Evolutionary conservation across 2,888 invertebrate genomes (phyloP).

Genomic region (Hypena proboscidalis): DNA sequence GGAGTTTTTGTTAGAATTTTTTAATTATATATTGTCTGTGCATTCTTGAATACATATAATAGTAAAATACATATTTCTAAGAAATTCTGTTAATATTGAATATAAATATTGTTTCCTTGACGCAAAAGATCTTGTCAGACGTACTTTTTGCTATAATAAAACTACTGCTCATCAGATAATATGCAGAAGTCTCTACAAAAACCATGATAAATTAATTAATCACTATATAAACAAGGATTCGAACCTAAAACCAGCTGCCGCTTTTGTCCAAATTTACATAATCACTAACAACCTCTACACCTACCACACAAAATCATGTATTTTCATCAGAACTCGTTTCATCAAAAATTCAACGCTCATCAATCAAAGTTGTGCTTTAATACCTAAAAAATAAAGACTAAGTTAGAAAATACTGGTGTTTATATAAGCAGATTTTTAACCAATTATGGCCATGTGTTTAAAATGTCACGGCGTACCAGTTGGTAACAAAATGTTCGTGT

Average conservation of each 20-base stretch:
- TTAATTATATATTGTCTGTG: no score
- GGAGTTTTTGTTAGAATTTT: no score
- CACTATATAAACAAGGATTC: background rate
- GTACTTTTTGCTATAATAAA: no score
- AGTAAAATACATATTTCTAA: no score
- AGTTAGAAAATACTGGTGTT: conserved; percentile 21
- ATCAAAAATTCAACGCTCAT: background rate
- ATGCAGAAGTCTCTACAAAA: no score
- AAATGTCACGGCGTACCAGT: conserved; percentile 42
- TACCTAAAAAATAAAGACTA: conserved; percentile 4
- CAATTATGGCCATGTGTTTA: conserved; percentile 32
- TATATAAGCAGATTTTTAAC: conserved; percentile 30
- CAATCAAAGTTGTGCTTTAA: conserved; percentile 22
- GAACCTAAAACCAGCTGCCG: no score
- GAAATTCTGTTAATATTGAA: no score
- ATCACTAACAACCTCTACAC: conserved; percentile 9
- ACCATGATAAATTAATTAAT: background rate
- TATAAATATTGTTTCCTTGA: no score
- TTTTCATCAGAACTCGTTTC: conserved; percentile 34
- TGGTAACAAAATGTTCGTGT: conserved; percentile 30
- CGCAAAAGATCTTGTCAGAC: no score
- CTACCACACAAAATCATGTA: conserved; percentile 1
- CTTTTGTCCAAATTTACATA: conserved; percentile 8
- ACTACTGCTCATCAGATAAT: no score
- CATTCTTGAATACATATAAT: no score